These are phyloP conservation scores for Dinocampus coccinellae DNA, from an alignment of 2,888 invertebrate species.

Conservation along the genomic window DNA sequence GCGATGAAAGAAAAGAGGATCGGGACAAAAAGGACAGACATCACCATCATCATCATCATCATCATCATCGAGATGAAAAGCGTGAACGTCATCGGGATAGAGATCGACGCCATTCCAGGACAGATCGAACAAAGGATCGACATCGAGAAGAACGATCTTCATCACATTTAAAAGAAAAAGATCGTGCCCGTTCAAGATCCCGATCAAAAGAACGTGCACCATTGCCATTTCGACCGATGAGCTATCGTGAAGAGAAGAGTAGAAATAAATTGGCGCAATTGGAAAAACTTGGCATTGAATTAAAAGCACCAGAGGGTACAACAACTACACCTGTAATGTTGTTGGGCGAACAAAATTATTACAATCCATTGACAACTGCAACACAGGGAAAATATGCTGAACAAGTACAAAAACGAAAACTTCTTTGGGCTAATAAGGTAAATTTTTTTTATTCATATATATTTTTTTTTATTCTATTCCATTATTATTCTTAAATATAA, in stretches of 20 bases:
- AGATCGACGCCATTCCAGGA: slow-evolving; percentile 60
- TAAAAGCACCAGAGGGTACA: slow-evolving; percentile 62
- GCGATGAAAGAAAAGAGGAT: slow-evolving; percentile 62
- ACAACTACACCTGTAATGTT: slow-evolving; percentile 39
- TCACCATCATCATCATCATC: slow-evolving; percentile 33
- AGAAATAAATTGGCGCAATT: slow-evolving; percentile 69
- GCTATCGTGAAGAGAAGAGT: slow-evolving; percentile 67
- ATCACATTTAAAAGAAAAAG: slow-evolving; percentile 63
- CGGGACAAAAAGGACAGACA: slow-evolving; percentile 52
- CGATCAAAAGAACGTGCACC: slow-evolving; percentile 61
- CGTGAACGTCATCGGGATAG: slow-evolving; percentile 54
- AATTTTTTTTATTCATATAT: slow-evolving; percentile 22
- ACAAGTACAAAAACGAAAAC: slow-evolving; percentile 87
- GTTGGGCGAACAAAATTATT: slow-evolving; percentile 75
- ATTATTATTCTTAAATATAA: not conserved
- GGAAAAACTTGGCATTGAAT: slow-evolving; percentile 70
- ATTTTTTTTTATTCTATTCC: slow-evolving; percentile 19
- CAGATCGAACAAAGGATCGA: slow-evolving; percentile 63
- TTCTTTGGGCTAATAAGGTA: slow-evolving; percentile 89
- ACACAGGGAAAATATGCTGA: slow-evolving; percentile 87
- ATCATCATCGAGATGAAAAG: slow-evolving; percentile 43
- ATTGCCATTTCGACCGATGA: slow-evolving; percentile 55
- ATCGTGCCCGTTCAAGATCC: slow-evolving; percentile 61
- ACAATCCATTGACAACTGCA: slow-evolving; percentile 79
- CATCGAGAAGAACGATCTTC: slow-evolving; percentile 60